Percentiles rank a stretch among this genome's conserved stretches.
Conservation (phyloP, 1,140 invertebrate species). For the Hycleus phaleratus region DNA sequence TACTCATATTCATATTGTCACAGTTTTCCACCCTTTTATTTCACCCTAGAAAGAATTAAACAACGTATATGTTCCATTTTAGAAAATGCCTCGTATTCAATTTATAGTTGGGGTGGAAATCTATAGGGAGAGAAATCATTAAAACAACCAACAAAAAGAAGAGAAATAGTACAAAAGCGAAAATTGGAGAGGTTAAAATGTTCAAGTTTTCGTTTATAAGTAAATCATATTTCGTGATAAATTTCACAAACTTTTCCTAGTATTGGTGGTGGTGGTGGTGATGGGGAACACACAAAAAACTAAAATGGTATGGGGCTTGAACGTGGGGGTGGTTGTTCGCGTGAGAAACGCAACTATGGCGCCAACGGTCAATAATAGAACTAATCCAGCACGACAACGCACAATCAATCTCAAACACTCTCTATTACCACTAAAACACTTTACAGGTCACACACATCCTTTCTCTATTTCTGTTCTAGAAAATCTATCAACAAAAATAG, state of each 20-base stretch:
- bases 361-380: conserved; percentile 25
- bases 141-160: too few species aligned
- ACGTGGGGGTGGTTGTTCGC: conserved; percentile 11
- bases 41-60: conserved; percentile 9
- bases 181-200: not conserved
- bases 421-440: conserved; percentile 5
- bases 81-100: too few species aligned
- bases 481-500: not conserved
- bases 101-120: too few species aligned
- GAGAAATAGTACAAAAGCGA: too few species aligned
- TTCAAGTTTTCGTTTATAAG: conserved; percentile 12
- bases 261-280: too few species aligned
- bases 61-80: too few species aligned
- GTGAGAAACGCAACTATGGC: conserved; percentile 22
- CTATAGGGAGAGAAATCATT: too few species aligned
- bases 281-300: too few species aligned
- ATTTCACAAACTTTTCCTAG: conserved; percentile 9
- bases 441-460: conserved; percentile 9
- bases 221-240: conserved; percentile 26
- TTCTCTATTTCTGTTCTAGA: not conserved
- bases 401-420: conserved; percentile 20
- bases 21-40: not conserved
- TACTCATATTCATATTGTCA: conserved; percentile 23
- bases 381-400: conserved; percentile 25
- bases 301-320: conserved; percentile 17